These are phyloP conservation scores for Myotis brandtii DNA, from an alignment of 2,113 vertebrate genomes.

Conservation along the genomic window DNA sequence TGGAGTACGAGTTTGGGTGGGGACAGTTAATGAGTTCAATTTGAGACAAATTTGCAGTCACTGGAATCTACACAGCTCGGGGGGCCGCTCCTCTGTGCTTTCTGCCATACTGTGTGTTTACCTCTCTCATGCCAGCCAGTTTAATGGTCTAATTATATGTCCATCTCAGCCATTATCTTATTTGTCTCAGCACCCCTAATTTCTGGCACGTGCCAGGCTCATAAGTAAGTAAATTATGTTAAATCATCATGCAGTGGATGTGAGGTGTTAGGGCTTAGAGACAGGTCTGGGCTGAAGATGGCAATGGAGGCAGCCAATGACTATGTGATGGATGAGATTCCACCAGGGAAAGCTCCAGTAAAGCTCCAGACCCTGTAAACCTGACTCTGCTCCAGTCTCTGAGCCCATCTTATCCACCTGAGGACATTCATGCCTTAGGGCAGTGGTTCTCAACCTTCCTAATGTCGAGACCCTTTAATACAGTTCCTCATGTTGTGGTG, in stretches of 20 bases:
- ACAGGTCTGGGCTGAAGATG: neutral
- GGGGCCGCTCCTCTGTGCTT: neutral
- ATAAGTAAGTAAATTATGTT: neutral
- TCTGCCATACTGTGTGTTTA: neutral
- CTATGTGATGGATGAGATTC: neutral
- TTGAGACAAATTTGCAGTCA: neutral
- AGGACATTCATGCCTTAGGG: neutral
- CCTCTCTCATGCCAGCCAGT: neutral
- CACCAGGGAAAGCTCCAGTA: neutral
- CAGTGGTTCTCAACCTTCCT: no score
- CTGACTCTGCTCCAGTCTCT: neutral
- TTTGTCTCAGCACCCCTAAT: neutral
- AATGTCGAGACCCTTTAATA: no score
- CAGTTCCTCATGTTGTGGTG: no score
- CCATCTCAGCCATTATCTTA: neutral
- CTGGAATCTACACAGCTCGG: neutral
- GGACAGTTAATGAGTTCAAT: neutral
- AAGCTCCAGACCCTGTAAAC: neutral
- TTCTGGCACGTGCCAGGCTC: neutral
- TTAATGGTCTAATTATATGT: neutral
- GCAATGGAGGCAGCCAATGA: neutral
- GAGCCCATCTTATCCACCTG: neutral
- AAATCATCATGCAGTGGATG: neutral
- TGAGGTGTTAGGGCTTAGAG: neutral
- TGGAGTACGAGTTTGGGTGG: neutral